A percentile compares a stretch with the other conserved stretches of the same genome.
Conservation (phyloP, 2,797 vertebrate species). For the Tinamus major region DNA sequence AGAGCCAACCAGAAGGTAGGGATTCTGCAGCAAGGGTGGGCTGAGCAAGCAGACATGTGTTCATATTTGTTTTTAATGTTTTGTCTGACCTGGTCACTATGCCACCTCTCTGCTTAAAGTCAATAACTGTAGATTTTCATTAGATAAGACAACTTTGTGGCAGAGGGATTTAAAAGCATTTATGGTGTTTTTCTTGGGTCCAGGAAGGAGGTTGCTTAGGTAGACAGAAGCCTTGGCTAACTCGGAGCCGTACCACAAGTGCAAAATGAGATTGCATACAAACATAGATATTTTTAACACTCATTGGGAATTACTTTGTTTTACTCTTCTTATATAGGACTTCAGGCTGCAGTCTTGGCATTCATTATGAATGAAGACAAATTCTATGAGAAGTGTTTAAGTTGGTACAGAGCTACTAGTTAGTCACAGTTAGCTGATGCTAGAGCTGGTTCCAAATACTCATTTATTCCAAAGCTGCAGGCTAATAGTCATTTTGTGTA, state of each 20-base stretch:
- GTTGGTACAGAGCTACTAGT: not conserved
- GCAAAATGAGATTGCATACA: not conserved
- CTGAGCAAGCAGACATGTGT: not conserved
- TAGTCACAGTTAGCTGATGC: not conserved
- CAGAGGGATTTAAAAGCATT: not conserved
- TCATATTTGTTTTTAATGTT: not conserved
- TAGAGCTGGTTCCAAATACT: not conserved
- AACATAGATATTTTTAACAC: not conserved
- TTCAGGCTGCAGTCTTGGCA: not conserved
- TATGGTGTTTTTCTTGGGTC: not conserved
- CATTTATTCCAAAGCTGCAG: not conserved
- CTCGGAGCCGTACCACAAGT: not conserved
- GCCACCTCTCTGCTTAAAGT: not conserved
- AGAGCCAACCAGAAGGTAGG: not conserved
- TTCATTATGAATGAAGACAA: not conserved
- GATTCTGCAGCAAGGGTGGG: not conserved
- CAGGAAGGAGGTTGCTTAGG: not conserved
- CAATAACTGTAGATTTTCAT: not conserved
- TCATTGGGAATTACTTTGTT: not conserved
- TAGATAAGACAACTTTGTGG: not conserved
- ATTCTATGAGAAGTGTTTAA: not conserved
- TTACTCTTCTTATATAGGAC: not conserved
- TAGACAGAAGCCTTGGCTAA: not conserved
- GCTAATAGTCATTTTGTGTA: not conserved
- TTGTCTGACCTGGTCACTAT: not conserved